A percentile compares a stretch with the other conserved stretches of the same genome.
Evolutionary conservation across 2,888 invertebrate genomes (phyloP).

Genomic region (Enchytraeus crypticus): DNA sequence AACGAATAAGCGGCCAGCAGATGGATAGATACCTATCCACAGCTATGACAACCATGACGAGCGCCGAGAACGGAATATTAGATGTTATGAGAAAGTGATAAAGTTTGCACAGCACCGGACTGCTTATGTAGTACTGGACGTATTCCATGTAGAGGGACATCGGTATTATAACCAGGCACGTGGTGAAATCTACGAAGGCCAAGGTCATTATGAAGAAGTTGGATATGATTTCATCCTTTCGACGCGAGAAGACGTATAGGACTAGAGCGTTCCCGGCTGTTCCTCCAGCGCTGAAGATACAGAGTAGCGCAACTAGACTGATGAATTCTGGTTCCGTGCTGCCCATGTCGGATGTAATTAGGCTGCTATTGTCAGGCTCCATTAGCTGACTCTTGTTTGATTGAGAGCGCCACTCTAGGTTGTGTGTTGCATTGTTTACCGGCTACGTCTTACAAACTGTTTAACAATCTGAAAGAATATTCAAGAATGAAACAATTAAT

Average conservation of each 20-base stretch:
- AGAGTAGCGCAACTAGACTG: slow-evolving; percentile 34
- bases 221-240: slow-evolving; percentile 38
- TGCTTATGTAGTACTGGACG: slow-evolving; percentile 29
- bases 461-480: too few species aligned
- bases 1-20: slow-evolving; percentile 38
- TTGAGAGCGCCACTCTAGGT: too few species aligned
- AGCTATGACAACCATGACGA: slow-evolving; percentile 35
- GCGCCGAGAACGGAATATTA: slow-evolving; percentile 39
- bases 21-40: slow-evolving; percentile 38
- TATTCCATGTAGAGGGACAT: slow-evolving; percentile 38
- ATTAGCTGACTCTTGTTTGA: too few species aligned
- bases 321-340: too few species aligned
- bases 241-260: slow-evolving; percentile 40
- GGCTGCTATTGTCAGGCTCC: too few species aligned
- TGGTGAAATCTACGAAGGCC: slow-evolving; percentile 40
- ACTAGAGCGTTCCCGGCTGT: slow-evolving; percentile 42
- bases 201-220: slow-evolving; percentile 40
- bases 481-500: too few species aligned
- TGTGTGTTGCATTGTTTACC: too few species aligned
- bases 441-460: too few species aligned
- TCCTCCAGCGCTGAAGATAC: slow-evolving; percentile 36
- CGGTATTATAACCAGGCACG: slow-evolving; percentile 40
- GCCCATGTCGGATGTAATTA: too few species aligned
- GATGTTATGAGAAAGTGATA: slow-evolving; percentile 39
- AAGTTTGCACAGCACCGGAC: slow-evolving; percentile 30